These are phyloP conservation scores for Portunus trituberculatus DNA, from an alignment of 1,140 invertebrate genomes.

Conservation along the genomic window DNA sequence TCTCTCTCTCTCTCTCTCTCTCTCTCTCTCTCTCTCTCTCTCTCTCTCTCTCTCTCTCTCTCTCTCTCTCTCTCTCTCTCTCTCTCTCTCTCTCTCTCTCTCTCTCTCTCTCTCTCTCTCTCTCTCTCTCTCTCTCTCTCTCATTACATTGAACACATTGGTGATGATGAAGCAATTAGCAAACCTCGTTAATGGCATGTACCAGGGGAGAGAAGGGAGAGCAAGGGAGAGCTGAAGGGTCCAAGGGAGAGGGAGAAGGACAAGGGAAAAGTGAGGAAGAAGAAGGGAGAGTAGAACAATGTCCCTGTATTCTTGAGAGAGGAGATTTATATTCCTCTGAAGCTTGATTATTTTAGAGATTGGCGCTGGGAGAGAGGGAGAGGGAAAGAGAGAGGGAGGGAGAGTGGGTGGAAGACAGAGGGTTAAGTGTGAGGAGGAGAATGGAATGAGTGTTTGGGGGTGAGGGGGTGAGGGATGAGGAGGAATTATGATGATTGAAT, in stretches of 20 bases:
- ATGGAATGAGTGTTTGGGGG: neutral
- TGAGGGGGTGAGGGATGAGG: neutral
- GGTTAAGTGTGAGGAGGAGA: neutral
- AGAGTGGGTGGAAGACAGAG: neutral
- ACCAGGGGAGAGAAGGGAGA: neutral
- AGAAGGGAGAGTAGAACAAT: neutral
- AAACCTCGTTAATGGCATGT: constrained; percentile 12
- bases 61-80: no score
- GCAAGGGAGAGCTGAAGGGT: neutral
- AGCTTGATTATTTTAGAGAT: neutral
- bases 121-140: constrained; percentile 18
- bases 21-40: no score
- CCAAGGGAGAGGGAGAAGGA: neutral
- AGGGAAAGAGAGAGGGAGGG: neutral
- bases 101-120: constrained; percentile 8
- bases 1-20: no score
- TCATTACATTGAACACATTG: constrained; percentile 23
- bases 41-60: no score
- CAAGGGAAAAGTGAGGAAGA: neutral
- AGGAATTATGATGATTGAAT: neutral
- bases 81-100: neutral
- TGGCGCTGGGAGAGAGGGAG: neutral
- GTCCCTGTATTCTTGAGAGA: neutral
- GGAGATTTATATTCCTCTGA: neutral
- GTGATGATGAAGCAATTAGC: constrained; percentile 21